Conservation (phyloP, 2,797 vertebrate species). For the Urophycis tenuis region DNA sequence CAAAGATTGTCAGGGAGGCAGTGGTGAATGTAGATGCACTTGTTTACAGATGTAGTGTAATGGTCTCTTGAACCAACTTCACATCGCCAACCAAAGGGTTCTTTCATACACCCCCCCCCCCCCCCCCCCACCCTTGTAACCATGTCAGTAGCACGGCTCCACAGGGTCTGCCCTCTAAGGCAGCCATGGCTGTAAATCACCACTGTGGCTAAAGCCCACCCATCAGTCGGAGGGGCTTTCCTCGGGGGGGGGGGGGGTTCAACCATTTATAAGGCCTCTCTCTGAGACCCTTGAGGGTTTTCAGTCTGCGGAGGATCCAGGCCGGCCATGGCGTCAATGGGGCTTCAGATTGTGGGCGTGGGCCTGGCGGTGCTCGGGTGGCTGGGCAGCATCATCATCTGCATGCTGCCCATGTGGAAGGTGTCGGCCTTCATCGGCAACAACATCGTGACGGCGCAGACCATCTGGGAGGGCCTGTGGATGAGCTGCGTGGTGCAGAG, state of each 20-base stretch:
- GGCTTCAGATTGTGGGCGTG: conserved; percentile 66
- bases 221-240: conserved; percentile 37
- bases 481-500: conserved; percentile 72
- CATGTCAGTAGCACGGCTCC: background rate
- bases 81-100: background rate
- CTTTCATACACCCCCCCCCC: too few species aligned
- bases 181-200: conserved; percentile 41
- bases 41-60: background rate
- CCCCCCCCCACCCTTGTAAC: background rate
- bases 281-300: background rate
- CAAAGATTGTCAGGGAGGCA: background rate
- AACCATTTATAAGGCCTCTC: background rate
- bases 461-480: conserved; percentile 71
- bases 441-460: conserved; percentile 71
- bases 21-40: background rate
- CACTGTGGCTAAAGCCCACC: conserved; percentile 54
- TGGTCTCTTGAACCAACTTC: background rate
- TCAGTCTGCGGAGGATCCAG: background rate
- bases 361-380: conserved; percentile 62
- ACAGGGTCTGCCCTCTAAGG: conserved; percentile 22
- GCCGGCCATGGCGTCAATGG: conserved; percentile 60
- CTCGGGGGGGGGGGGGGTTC: background rate
- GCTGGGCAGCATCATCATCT: conserved; percentile 67
- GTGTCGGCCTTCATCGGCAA: conserved; percentile 70
- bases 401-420: conserved; percentile 69